Conservation (phyloP, 2,113 vertebrate genomes). For the Anoplopoma fimbria region DNA sequence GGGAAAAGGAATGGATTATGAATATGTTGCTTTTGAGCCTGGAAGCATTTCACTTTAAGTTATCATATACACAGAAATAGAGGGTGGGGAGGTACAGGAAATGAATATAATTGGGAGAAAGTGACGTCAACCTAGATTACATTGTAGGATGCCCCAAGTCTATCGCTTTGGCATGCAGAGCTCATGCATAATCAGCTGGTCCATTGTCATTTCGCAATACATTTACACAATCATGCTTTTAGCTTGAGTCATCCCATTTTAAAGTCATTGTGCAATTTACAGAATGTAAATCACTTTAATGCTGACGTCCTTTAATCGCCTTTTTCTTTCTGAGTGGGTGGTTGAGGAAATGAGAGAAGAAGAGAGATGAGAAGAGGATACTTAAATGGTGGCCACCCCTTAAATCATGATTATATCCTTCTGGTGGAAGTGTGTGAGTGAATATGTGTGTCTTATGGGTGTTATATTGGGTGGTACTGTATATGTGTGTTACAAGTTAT, state of each 20-base stretch:
- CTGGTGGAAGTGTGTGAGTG: neutral
- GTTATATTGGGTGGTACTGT: neutral
- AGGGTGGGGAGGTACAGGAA: neutral
- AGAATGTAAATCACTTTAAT: constrained; percentile 5
- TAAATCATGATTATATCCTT: constrained; percentile 14
- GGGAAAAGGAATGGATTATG: neutral
- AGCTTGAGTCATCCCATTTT: constrained; percentile 19
- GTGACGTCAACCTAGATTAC: constrained; percentile 1
- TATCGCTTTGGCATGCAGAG: constrained; percentile 1
- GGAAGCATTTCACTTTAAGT: neutral
- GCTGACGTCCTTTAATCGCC: neutral
- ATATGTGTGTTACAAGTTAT: neutral
- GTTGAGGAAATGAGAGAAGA: constrained; percentile 13
- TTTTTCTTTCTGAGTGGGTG: constrained; percentile 10
- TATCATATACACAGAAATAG: neutral
- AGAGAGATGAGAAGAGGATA: neutral
- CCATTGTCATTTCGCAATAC: constrained; percentile 12
- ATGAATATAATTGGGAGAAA: neutral
- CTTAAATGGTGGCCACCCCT: neutral
- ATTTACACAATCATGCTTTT: neutral
- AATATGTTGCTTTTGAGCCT: neutral
- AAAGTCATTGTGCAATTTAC: constrained; percentile 4
- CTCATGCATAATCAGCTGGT: neutral
- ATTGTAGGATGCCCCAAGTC: neutral
- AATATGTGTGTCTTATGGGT: neutral